These are phyloP conservation scores for Gorsachius goisagi DNA, from an alignment of 2,113 vertebrate species.

Conservation along the genomic window DNA sequence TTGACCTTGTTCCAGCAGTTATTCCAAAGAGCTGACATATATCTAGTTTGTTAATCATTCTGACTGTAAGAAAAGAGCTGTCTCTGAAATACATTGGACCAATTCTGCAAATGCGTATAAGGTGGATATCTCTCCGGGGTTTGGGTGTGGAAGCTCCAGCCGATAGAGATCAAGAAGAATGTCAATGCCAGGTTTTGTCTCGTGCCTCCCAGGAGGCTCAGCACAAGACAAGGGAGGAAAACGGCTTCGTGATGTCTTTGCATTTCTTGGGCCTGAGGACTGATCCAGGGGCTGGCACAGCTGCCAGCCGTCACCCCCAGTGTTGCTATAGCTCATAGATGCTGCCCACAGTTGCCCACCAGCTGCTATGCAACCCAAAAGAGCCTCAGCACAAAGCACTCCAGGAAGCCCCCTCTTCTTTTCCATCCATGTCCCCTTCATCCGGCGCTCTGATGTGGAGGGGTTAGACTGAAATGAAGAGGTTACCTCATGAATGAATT, in stretches of 20 bases:
- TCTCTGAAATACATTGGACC: not conserved
- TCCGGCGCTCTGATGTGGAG: not conserved
- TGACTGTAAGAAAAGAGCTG: not conserved
- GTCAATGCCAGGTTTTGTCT: not conserved
- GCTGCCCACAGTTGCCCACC: conserved; percentile 36
- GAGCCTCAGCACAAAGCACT: conserved; percentile 38
- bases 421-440: not conserved
- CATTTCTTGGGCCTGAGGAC: not conserved
- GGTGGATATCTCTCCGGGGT: not conserved
- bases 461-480: conserved; percentile 6
- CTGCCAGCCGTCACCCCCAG: not conserved
- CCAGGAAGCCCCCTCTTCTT: conserved; percentile 30
- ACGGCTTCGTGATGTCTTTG: not conserved
- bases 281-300: conserved; percentile 26
- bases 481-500: conserved; percentile 3
- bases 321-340: conserved; percentile 36
- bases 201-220: not conserved
- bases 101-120: not conserved
- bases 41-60: not conserved
- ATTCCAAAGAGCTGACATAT: not conserved
- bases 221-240: not conserved
- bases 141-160: not conserved
- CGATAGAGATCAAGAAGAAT: not conserved
- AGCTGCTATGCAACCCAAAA: conserved; percentile 61
- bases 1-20: not conserved